Base-by-base conservation (phyloP, 2,113 vertebrate genomes). In the Vicugna pacos region DNA sequence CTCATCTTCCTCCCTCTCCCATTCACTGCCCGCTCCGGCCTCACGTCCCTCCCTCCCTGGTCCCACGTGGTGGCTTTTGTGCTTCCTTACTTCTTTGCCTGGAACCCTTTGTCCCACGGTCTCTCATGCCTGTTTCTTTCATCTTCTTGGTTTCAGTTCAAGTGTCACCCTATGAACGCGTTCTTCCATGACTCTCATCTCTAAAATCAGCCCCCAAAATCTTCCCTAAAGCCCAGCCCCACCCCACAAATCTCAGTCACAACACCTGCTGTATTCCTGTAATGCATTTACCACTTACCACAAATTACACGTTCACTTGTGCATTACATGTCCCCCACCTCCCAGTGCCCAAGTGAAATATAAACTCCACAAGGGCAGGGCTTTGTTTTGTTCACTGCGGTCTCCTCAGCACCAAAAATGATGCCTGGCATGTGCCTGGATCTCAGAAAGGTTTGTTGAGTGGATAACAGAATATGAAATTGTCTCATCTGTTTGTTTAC, bases 401-500 rank as follows among this genome's bases (percentile, higher is more conserved):
- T 22, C 56, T 46, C 50, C 83, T 65, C 17, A 3, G 79, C 60
- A 35, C 75, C 85, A 38, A 50, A 35, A 35, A 56, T 8, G 48
- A 54, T 16, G 64, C 79, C 86, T 64, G 46, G 80, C 75, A 6
- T 20, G 20, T 0, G 28, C 65, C 1, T 13, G 56, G 89, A 28
- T 86, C 93, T 95, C 72, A 28, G 15, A 67, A 64, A 88, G 86
- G 89, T 92, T 96, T 93, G 85, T 46, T 58, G 91, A 96, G 67
- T 92, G 96, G 95, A 96, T 95, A 81, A 89, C 32, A 91, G 93
- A 97, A 46, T 79, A 48, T 58, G 54, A 65, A 32, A 79, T 90
- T 50, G 94, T 92, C 88, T 96, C 93, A 54, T 94, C 81, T 20
- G 88, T 95, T 92, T 84, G 56, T 91, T 96, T 88, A 81, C 72